A percentile compares a stretch with the other conserved stretches of the same genome.
Conservation (phyloP, 2,797 vertebrate genomes). For the Cossypha polioptera region DNA sequence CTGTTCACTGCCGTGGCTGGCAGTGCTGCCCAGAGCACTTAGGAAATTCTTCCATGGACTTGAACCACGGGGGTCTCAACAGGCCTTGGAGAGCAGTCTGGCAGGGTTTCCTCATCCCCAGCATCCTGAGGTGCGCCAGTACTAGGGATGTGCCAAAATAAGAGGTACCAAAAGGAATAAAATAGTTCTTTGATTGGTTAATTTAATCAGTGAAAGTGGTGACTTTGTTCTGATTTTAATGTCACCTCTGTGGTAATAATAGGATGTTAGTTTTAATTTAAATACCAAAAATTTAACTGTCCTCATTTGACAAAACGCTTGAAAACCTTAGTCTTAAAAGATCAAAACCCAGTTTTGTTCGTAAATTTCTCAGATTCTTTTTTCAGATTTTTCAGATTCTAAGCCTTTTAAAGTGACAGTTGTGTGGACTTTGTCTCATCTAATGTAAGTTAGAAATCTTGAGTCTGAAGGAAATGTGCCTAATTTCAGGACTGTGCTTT, state of each 20-base stretch:
- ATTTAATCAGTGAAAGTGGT: not conserved
- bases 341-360: not conserved
- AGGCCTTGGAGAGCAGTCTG: not conserved
- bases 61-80: not conserved
- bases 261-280: not conserved
- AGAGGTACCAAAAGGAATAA: not conserved
- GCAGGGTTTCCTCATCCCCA: not conserved
- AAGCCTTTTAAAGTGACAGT: not conserved
- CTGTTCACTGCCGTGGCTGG: not conserved
- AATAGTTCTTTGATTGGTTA: not conserved
- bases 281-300: not conserved
- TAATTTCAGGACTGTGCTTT: not conserved
- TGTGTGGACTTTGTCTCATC: fast-evolving
- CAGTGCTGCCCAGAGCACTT: not conserved
- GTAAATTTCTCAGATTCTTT: not conserved
- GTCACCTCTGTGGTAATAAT: not conserved
- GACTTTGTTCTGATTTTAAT: not conserved
- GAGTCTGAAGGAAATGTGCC: not conserved
- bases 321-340: not conserved
- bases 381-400: not conserved
- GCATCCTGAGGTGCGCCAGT: not conserved
- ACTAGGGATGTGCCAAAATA: not conserved
- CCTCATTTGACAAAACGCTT: not conserved
- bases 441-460: not conserved
- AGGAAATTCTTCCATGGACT: not conserved